Evolutionary conservation across 64 coral and sea anemone species (phyloP).

Genomic region (Pocillopora damicornis): DNA sequence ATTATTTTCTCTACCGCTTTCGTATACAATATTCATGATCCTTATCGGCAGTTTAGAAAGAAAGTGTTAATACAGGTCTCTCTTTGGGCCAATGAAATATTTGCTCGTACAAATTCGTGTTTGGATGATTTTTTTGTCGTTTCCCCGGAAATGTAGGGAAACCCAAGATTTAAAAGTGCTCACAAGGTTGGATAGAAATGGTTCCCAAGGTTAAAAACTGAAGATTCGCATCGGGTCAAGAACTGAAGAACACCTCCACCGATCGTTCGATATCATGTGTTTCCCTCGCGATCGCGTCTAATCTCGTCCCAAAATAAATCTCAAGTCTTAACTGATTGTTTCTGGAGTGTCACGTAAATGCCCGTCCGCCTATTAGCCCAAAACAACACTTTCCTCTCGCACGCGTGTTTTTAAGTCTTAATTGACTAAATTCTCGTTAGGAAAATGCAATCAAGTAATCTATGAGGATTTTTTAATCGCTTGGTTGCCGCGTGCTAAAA

Average conservation of each 20-base stretch:
- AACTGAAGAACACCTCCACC: not conserved
- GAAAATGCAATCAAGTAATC: not conserved
- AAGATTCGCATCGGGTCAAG: constrained; percentile 22
- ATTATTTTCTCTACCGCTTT: constrained; percentile 51
- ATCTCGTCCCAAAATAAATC: constrained; percentile 50
- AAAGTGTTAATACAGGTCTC: constrained; percentile 60
- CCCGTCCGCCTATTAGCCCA: constrained; percentile 8
- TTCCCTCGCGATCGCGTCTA: constrained; percentile 34
- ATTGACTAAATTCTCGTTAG: constrained; percentile 18
- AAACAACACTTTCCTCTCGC: not conserved
- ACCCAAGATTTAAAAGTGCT: constrained; percentile 5
- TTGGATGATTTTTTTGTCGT: constrained; percentile 19
- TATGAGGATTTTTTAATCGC: not conserved
- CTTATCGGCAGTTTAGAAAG: constrained; percentile 31
- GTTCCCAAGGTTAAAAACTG: constrained; percentile 6
- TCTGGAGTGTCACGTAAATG: constrained; percentile 43
- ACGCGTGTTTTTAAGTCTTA: constrained; percentile 17
- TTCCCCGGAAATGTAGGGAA: constrained; percentile 51
- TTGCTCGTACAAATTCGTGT: constrained; percentile 39
- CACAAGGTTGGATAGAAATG: not conserved
- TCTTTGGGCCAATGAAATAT: constrained; percentile 42
- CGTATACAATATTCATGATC: constrained; percentile 62
- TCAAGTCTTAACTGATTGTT: constrained; percentile 45
- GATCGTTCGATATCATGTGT: constrained; percentile 42
- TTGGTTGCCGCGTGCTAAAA: not conserved